Evolutionary conservation across 2,113 vertebrate species (phyloP).

Genomic region (Neotoma lepida): DNA sequence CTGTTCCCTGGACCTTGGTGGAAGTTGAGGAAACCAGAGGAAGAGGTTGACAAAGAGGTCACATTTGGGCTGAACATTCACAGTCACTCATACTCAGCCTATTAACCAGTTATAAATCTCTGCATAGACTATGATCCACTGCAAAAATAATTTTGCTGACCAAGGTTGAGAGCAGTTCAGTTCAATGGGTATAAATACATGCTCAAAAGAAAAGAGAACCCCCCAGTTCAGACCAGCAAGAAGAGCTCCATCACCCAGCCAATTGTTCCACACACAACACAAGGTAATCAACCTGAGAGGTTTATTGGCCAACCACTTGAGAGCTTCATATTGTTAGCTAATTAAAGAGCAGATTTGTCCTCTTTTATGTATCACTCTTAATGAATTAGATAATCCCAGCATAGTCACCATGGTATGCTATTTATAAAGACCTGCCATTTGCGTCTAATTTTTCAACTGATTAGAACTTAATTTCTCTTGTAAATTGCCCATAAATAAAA

Average conservation of each 20-base stretch:
- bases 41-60: background rate
- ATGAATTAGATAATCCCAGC: conserved; percentile 62
- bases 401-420: conserved; percentile 57
- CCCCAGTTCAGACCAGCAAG: background rate
- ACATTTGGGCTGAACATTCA: background rate
- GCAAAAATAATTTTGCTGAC: background rate
- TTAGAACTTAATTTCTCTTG: conserved; percentile 76
- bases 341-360: conserved; percentile 70
- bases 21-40: too few relatives aligned
- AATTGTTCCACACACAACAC: background rate
- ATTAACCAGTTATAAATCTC: background rate
- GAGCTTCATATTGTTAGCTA: conserved; percentile 59
- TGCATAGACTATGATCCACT: too few relatives aligned
- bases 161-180: too few relatives aligned
- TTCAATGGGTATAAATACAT: background rate
- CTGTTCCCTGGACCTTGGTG: background rate
- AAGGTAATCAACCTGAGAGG: conserved; percentile 43
- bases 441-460: conserved; percentile 73
- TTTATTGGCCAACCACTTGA: conserved; percentile 51
- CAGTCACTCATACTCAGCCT: background rate
- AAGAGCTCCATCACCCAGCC: background rate
- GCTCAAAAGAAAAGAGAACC: conserved; percentile 21
- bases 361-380: conserved; percentile 47
- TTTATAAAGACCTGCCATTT: conserved; percentile 62
- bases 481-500: conserved; percentile 67